These are phyloP conservation scores for Polyploca ridens DNA, from an alignment of 2,888 invertebrate species.

Conservation along the genomic window DNA sequence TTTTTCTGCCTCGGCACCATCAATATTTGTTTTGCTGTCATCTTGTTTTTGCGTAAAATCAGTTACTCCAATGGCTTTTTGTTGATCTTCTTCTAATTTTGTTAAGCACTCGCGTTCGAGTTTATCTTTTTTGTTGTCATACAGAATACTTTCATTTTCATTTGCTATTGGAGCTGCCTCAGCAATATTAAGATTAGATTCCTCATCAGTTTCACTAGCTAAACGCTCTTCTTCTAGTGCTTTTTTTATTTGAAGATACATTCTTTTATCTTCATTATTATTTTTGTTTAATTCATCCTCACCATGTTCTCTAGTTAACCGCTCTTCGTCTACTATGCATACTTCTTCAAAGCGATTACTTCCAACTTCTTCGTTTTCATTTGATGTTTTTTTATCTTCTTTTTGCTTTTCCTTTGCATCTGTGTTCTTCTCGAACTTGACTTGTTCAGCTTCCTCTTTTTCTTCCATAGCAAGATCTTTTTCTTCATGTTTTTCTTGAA, in stretches of 20 bases:
- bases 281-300: conserved; percentile 21
- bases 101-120: not conserved
- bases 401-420: not conserved
- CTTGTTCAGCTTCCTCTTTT: too few relatives aligned
- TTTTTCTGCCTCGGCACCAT: not conserved
- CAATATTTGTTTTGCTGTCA: not conserved
- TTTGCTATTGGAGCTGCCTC: not conserved
- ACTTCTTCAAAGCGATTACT: not conserved
- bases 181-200: not conserved
- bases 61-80: not conserved
- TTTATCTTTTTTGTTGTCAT: not conserved
- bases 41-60: not conserved
- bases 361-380: too few relatives aligned
- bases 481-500: too few relatives aligned
- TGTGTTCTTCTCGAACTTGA: conserved; percentile 15
- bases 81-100: not conserved
- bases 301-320: conserved; percentile 21
- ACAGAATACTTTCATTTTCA: not conserved
- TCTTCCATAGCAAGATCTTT: too few relatives aligned
- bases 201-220: not conserved
- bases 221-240: not conserved
- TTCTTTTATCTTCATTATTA: not conserved
- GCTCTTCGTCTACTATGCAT: conserved; percentile 16
- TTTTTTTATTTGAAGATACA: too few relatives aligned
- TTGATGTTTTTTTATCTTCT: too few relatives aligned